Percentiles rank a stretch among this genome's conserved stretches.
These are phyloP conservation scores for Limenitis camilla DNA, from an alignment of 2,888 invertebrate genomes.

Conservation along the genomic window DNA sequence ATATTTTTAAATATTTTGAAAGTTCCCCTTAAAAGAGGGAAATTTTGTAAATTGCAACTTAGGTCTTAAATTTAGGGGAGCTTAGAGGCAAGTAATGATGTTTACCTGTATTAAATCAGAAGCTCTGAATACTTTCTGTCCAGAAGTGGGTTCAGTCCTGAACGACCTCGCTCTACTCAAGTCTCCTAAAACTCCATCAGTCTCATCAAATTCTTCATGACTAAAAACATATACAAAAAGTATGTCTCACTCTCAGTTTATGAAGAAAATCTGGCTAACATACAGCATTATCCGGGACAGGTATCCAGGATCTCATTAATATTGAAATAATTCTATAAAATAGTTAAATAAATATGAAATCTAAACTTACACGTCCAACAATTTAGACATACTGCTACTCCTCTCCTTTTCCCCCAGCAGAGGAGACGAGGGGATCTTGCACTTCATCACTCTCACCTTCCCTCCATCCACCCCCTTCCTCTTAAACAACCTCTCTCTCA, in stretches of 20 bases:
- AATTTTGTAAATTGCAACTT: no score
- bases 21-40: no score
- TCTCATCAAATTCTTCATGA: constrained; percentile 38
- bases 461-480: constrained; percentile 59
- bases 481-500: constrained; percentile 60
- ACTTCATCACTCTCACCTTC: constrained; percentile 46
- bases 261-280: background rate
- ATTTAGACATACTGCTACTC: constrained; percentile 88
- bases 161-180: constrained; percentile 92
- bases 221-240: constrained; percentile 23
- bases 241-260: no score
- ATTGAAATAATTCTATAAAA: background rate
- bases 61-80: no score
- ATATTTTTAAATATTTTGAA: no score
- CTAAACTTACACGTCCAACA: constrained; percentile 79
- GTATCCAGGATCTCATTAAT: background rate
- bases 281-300: no score
- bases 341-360: background rate
- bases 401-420: constrained; percentile 82
- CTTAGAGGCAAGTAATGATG: no score
- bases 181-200: constrained; percentile 74
- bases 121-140: constrained; percentile 89
- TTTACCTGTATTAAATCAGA: constrained; percentile 83
- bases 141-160: constrained; percentile 77
- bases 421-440: constrained; percentile 51